Base-by-base conservation (phyloP, 2,888 invertebrate species). In the Catonia carolina region DNA sequence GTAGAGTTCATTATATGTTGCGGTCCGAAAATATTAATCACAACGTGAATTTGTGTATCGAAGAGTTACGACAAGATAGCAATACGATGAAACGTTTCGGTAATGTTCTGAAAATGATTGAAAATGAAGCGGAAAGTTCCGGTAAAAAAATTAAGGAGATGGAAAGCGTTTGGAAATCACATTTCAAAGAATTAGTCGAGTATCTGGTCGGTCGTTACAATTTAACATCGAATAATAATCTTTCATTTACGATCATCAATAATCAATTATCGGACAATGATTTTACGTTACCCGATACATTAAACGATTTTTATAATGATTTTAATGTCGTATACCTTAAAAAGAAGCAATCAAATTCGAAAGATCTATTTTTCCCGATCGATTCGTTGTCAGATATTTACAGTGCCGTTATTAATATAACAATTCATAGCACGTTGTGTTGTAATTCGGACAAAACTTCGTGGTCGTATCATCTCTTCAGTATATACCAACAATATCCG, bases 401-500 rank as follows among this genome's bases (percentile, higher is more conserved):
- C 59, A 71, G 72, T 35, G 74, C 76, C 23, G 76, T 79, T 0
- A 74, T 84, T 0, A 78, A 77, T 63, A 75, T 78, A 14, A 73
- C 86, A 0, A 77, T 84, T 51, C 82, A 87, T 69, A 83, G 85
- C 62, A 81, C 83, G 0, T 73, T 87, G 66, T 80, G 79, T 57
- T 78, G 78, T 65, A 72, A 74, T 39, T 74, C 77, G 56, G 82
- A 85, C 63, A 81, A 83, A 65, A 77, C 78, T 1, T 78, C 80
- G 0, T 81, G 81, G 70, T 78, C 81, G 1, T 78, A 81, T 63
- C 84, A 85, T 62, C 73, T 88, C 59, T 85, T 83, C 64, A 80
- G 80, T 66, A 78, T 87, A 14, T 86, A 86, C 66, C 83, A 84
- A 63, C 82, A 82, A 61, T 89, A 83, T 70, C 79, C 84, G 0